Percentiles rank a stretch among this genome's conserved stretches.
Evolutionary conservation across 2,888 invertebrate species (phyloP).

Genomic region (Craniophora ligustri): DNA sequence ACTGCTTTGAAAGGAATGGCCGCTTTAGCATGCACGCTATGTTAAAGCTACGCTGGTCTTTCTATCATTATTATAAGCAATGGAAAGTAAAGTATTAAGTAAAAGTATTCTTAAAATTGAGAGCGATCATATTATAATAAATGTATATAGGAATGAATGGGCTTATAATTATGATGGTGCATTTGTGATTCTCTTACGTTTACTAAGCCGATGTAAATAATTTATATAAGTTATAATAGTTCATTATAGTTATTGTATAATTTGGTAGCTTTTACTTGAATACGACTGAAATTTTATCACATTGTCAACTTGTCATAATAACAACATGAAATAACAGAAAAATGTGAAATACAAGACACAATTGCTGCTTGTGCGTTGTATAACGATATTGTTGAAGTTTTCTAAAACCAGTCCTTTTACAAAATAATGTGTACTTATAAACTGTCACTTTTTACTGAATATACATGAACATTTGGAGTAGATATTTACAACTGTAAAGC

Average conservation of each 20-base stretch:
- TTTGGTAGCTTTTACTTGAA: constrained; percentile 74
- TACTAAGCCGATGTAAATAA: constrained; percentile 81
- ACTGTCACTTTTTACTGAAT: constrained; percentile 49
- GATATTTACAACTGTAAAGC: constrained; percentile 48
- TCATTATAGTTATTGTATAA: constrained; percentile 70
- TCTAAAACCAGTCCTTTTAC: constrained; percentile 37
- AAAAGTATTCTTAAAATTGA: constrained; percentile 52
- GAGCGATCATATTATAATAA: constrained; percentile 67
- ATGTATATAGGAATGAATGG: constrained; percentile 79
- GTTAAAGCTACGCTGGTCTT: constrained; percentile 23
- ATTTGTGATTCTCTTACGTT: constrained; percentile 78
- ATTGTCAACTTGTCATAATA: constrained; percentile 29
- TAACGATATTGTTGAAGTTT: constrained; percentile 32
- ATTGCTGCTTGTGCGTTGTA: constrained; percentile 56
- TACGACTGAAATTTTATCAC: constrained; percentile 74
- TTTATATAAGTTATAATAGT: constrained; percentile 81
- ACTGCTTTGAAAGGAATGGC: constrained; percentile 21
- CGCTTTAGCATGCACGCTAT: constrained; percentile 32
- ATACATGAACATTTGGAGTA: constrained; percentile 50
- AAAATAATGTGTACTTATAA: constrained; percentile 41
- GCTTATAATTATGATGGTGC: constrained; percentile 75
- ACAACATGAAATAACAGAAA: constrained; percentile 11
- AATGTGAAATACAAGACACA: constrained; percentile 22
- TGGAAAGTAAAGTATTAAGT: constrained; percentile 49
- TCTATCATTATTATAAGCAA: constrained; percentile 47